Percentiles rank a stretch among this genome's conserved stretches.
Conservation (phyloP, 2,888 invertebrate genomes). For the Leptinotarsa juncta region DNA sequence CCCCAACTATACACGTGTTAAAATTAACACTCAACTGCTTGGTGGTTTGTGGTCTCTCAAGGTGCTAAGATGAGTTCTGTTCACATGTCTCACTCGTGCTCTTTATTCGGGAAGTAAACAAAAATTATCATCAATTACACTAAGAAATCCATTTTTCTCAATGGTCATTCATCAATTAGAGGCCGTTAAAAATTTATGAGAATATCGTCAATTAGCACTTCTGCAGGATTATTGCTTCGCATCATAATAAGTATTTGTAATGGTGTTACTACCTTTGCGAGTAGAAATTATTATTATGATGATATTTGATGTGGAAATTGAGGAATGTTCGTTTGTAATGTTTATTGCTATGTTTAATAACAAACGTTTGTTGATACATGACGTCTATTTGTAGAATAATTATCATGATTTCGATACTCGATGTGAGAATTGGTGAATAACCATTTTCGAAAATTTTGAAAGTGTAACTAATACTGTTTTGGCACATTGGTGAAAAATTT, state of each 20-base stretch:
- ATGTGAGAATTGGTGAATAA: neutral
- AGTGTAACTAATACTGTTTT: neutral
- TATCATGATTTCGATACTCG: neutral
- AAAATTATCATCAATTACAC: neutral
- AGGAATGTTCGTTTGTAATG: neutral
- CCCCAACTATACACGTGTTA: neutral
- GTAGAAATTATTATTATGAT: no score
- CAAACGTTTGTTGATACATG: neutral
- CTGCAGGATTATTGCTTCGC: neutral
- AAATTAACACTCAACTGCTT: conserved; percentile 1
- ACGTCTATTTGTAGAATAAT: neutral
- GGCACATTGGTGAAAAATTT: neutral
- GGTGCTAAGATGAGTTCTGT: conserved; percentile 19
- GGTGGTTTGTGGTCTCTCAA: neutral
- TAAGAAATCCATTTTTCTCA: neutral
- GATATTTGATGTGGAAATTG: no score
- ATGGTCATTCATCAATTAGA: neutral
- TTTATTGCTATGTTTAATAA: neutral
- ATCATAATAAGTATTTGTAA: neutral
- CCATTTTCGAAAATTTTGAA: neutral
- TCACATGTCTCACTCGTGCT: conserved; percentile 23
- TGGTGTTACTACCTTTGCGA: no score
- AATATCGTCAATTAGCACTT: neutral
- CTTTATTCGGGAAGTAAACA: conserved; percentile 6
- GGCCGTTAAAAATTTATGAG: neutral